A percentile compares a stretch with the other conserved stretches of the same genome.
Conservation (phyloP, 2,888 invertebrate genomes). For the Agriopis aurantiaria region DNA sequence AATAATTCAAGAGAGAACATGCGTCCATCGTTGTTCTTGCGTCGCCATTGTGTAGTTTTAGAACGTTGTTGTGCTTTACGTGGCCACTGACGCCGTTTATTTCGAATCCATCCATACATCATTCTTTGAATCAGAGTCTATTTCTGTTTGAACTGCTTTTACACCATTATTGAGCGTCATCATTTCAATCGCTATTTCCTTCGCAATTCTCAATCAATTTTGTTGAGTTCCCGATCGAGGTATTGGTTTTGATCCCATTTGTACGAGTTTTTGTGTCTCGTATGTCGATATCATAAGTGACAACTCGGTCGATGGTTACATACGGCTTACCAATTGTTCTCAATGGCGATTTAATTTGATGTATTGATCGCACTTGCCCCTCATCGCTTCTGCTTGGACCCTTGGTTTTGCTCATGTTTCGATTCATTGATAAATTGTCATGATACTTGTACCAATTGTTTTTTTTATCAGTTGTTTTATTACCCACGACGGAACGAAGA, state of each 20-base stretch:
- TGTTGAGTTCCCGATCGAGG: slow-evolving; percentile 8
- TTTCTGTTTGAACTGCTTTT: slow-evolving; percentile 42
- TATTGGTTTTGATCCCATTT: slow-evolving; percentile 18
- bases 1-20: slow-evolving; percentile 78
- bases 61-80: slow-evolving; percentile 56
- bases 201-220: slow-evolving; percentile 20
- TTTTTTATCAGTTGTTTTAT: not conserved
- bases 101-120: slow-evolving; percentile 42
- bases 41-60: slow-evolving; percentile 67
- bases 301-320: slow-evolving; percentile 48
- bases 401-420: slow-evolving; percentile 14
- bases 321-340: slow-evolving; percentile 62
- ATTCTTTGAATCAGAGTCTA: slow-evolving; percentile 49
- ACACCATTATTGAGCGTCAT: slow-evolving; percentile 20
- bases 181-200: slow-evolving; percentile 46
- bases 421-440: slow-evolving; percentile 6
- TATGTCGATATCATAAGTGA: slow-evolving; percentile 42
- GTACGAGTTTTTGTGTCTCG: slow-evolving; percentile 47
- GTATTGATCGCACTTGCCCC: slow-evolving; percentile 59
- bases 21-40: slow-evolving; percentile 73
- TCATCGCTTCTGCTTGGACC: slow-evolving; percentile 40
- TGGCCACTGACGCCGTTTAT: slow-evolving; percentile 46
- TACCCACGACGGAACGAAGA: too few relatives aligned
- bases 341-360: slow-evolving; percentile 74
- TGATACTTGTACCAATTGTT: not conserved